Evolutionary conservation across 2,888 invertebrate species (phyloP), one percentile per base, ranked within the genome.

Genomic region (Apamea crenata): DNA sequence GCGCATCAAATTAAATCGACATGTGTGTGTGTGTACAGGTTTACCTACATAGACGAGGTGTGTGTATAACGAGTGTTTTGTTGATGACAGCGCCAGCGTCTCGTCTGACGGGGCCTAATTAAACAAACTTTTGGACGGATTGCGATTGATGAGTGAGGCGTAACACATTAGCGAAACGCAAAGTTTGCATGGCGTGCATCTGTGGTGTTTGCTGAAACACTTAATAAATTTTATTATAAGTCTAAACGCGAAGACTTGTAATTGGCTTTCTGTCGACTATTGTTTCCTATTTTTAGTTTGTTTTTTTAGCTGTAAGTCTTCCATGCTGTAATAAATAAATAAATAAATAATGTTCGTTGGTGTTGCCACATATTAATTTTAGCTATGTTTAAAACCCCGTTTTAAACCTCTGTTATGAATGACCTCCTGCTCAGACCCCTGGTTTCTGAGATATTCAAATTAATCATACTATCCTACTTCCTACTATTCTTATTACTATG

Each of bases 61-160:
- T 50, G 32, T 81, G 29, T 59, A n/a, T 71, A 82, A 56, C 74
- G 80, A 65, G 65, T 61, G 71, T 74, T 63, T 61, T 47, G 72
- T 67, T 68, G 44, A 73, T 81, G 88, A 82, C 81, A 86, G 78
- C 66, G 65, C 40, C 40, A 86, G 78, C 66, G 61, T 72, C 63
- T 71, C 76, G 71, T 80, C 69, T 82, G 80, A 79, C 78, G 70
- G 70, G 70, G 72, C 74, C 59, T 83, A 88, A 88, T 88, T 84
- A 83, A 77, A 82, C 79, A 78, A 85, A 88, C 74, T 81, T 85
- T 87, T 76, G 65, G 44, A 71, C n/a, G 18, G n/a, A 72, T 76
- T 59, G 67, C 70, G 71, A 18, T 76, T 76, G 75, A 76, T 29
- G n/a, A 76, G 63, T 68, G 82, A 47, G 12, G 56, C 18, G 36